Conservation (phyloP, 2,888 invertebrate species). For the Cosmorhoe ocellata region DNA sequence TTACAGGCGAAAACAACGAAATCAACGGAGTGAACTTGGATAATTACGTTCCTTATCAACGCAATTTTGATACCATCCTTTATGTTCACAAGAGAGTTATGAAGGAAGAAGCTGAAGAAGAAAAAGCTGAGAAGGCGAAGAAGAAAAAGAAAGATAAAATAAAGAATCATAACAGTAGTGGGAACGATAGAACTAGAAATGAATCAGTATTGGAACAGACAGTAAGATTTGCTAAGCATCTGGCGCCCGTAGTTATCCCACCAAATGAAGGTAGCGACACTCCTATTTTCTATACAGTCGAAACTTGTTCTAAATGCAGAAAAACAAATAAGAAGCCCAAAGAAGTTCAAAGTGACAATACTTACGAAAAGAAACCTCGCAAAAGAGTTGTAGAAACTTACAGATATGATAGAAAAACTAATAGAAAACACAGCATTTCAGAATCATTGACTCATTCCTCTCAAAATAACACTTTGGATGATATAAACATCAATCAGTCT, state of each 20-base stretch:
- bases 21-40: constrained; percentile 57
- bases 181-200: constrained; percentile 36
- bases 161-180: constrained; percentile 10
- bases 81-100: constrained; percentile 65
- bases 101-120: constrained; percentile 27
- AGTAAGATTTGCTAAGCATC: constrained; percentile 61
- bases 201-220: constrained; percentile 62
- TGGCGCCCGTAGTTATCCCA: constrained; percentile 64
- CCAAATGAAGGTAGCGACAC: constrained; percentile 43
- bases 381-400: constrained; percentile 48
- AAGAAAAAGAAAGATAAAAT: constrained; percentile 29
- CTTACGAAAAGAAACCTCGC: constrained; percentile 33
- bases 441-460: constrained; percentile 57
- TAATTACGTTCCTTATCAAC: constrained; percentile 58
- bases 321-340: constrained; percentile 41
- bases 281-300: constrained; percentile 62
- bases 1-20: constrained; percentile 34
- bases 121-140: constrained; percentile 23
- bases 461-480: constrained; percentile 62
- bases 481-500: constrained; percentile 63
- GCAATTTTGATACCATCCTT: constrained; percentile 58
- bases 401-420: constrained; percentile 41
- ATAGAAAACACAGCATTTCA: constrained; percentile 45
- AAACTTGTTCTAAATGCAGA: constrained; percentile 51
- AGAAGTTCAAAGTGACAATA: constrained; percentile 15